Percentiles rank a stretch among this genome's conserved stretches.
Conservation (phyloP, 2,797 vertebrate genomes). For the Gallinago stenura region DNA sequence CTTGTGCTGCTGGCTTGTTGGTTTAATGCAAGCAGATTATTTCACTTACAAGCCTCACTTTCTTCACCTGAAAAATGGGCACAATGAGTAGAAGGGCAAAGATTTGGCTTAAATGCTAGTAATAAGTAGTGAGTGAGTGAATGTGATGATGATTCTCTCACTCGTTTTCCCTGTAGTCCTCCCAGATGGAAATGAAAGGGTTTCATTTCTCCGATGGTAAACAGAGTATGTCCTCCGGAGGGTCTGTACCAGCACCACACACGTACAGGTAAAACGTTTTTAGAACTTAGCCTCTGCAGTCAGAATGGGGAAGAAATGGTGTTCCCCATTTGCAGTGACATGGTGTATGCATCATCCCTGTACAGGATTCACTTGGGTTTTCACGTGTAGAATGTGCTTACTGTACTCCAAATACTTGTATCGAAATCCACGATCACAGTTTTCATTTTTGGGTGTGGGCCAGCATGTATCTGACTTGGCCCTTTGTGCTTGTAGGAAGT, state of each 20-base stretch:
- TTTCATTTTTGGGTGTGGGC: not conserved
- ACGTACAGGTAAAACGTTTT: slow-evolving; percentile 87
- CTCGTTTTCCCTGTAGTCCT: slow-evolving; percentile 78
- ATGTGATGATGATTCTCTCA: not conserved
- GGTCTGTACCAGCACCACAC: slow-evolving; percentile 79
- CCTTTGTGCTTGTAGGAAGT: not conserved
- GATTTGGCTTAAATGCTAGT: not conserved
- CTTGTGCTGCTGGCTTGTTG: slow-evolving; percentile 51
- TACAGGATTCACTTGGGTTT: not conserved
- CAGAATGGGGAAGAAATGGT: not conserved
- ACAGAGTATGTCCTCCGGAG: slow-evolving; percentile 88
- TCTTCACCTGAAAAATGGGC: slow-evolving; percentile 39
- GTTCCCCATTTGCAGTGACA: not conserved
- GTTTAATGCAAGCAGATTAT: slow-evolving; percentile 15
- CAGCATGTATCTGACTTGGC: not conserved
- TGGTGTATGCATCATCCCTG: not conserved
- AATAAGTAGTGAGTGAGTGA: not conserved
- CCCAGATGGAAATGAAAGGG: slow-evolving; percentile 97
- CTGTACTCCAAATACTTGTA: not conserved
- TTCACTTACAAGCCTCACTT: slow-evolving; percentile 18
- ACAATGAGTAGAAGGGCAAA: not conserved
- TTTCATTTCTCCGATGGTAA: slow-evolving; percentile 96
- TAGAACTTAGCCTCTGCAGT: not conserved
- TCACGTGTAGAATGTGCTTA: not conserved
- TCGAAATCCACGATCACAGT: not conserved